phyloP scores from a whole-genome alignment of 2,888 invertebrate genomes.

The Craniophora ligustri region DNA sequence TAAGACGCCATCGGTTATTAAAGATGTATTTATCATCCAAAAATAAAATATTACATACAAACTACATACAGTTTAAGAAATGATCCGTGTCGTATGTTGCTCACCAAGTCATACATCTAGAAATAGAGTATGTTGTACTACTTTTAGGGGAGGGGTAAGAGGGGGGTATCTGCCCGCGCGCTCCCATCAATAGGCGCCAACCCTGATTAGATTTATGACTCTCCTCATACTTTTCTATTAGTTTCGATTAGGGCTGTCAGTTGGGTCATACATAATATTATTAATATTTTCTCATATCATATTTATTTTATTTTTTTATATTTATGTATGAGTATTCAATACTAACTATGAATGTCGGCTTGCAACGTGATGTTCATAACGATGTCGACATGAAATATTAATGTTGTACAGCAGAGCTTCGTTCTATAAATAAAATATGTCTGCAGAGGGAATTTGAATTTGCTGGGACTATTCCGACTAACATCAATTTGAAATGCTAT shows the following conservation, averaged over 20 bases:
- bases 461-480: no score
- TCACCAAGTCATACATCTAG: conserved; percentile 36
- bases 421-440: conserved; percentile 29
- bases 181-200: conserved; percentile 57
- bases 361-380: conserved; percentile 26
- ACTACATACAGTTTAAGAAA: conserved; percentile 22
- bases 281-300: no score
- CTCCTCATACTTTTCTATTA: conserved; percentile 65
- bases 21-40: conserved; percentile 13
- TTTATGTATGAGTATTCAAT: neutral
- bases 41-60: conserved; percentile 37
- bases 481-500: no score
- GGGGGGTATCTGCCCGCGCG: neutral
- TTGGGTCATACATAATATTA: conserved; percentile 6
- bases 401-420: conserved; percentile 21
- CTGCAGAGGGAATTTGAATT: conserved; percentile 8
- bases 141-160: neutral
- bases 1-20: conserved; percentile 6
- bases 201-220: conserved; percentile 74
- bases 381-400: conserved; percentile 30
- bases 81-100: conserved; percentile 31
- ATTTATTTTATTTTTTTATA: neutral
- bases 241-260: conserved; percentile 63
- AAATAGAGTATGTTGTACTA: conserved; percentile 28
- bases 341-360: conserved; percentile 1